A percentile compares a stretch with the other conserved stretches of the same genome.
Evolutionary conservation across 2,888 invertebrate genomes (phyloP).

Genomic region (Apocheima hispidaria): DNA sequence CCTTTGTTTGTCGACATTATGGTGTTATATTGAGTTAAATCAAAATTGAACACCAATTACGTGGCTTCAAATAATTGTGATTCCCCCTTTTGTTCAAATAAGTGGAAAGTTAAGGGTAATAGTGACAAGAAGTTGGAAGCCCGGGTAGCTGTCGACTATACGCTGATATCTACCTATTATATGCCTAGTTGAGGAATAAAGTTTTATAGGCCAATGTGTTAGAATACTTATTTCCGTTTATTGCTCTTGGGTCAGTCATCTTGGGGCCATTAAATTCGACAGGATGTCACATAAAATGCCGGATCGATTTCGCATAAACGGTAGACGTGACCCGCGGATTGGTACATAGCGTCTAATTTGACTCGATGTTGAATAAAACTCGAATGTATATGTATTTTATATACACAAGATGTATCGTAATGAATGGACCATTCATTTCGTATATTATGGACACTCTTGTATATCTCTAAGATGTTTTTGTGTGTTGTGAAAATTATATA

Average conservation of each 20-base stretch:
- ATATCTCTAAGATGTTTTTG: too few species aligned
- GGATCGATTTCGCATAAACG: constrained; percentile 85
- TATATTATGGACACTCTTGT: too few species aligned
- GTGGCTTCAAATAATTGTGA: constrained; percentile 46
- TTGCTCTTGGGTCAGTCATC: constrained; percentile 81
- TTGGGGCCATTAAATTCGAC: constrained; percentile 80
- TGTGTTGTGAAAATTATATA: neutral
- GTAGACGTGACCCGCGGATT: constrained; percentile 78
- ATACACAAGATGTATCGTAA: too few species aligned
- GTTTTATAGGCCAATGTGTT: constrained; percentile 80
- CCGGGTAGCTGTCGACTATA: constrained; percentile 28
- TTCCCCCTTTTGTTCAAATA: constrained; percentile 25
- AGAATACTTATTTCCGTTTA: constrained; percentile 82
- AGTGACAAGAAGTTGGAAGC: constrained; percentile 28
- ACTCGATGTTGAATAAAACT: constrained; percentile 45
- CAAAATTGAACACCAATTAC: constrained; percentile 54
- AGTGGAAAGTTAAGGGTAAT: constrained; percentile 28
- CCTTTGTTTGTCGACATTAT: constrained; percentile 42
- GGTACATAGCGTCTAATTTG: constrained; percentile 73
- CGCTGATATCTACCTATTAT: constrained; percentile 19
- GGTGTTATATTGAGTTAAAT: constrained; percentile 34
- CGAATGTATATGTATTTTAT: neutral
- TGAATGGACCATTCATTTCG: too few species aligned
- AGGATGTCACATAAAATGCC: constrained; percentile 81
- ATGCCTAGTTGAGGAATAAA: constrained; percentile 71